phyloP scores from a whole-genome alignment of 2,888 invertebrate genomes.

The Chrysomela aeneicollis region DNA sequence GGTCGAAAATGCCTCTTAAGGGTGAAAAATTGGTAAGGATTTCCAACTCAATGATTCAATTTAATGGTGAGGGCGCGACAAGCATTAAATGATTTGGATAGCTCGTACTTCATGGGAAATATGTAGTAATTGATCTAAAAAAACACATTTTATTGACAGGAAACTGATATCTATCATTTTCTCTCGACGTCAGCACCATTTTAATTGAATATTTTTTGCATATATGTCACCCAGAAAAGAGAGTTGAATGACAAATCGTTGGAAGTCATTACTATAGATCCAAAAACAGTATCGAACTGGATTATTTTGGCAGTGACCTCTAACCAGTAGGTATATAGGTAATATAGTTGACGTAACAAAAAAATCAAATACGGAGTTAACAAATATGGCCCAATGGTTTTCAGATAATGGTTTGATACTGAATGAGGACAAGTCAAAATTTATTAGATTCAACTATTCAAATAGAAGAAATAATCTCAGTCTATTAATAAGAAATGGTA shows the following conservation, averaged over 20 bases:
- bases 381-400: too few relatives aligned
- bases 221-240: neutral
- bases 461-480: too few relatives aligned
- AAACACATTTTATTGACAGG: conserved; percentile 13
- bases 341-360: too few relatives aligned
- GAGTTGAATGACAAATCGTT: conserved; percentile 1
- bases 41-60: conserved; percentile 32
- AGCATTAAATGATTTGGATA: conserved; percentile 33
- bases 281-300: too few relatives aligned
- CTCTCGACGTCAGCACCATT: conserved; percentile 13
- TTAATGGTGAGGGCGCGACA: conserved; percentile 31
- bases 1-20: conserved; percentile 8
- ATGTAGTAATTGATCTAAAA: conserved; percentile 20
- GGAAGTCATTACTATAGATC: too few relatives aligned
- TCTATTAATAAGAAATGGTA: too few relatives aligned
- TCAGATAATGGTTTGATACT: too few relatives aligned
- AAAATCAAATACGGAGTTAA: too few relatives aligned
- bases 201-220: conserved; percentile 49
- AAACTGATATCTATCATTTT: neutral
- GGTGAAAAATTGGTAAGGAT: conserved; percentile 29
- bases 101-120: conserved; percentile 19
- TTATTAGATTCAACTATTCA: too few relatives aligned
- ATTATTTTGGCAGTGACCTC: too few relatives aligned
- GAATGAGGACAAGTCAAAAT: too few relatives aligned
- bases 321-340: too few relatives aligned